Percentiles rank a stretch among this genome's conserved stretches.
These are phyloP conservation scores for Neoitamus cyanurus DNA, from an alignment of 2,888 invertebrate genomes.

Conservation along the genomic window DNA sequence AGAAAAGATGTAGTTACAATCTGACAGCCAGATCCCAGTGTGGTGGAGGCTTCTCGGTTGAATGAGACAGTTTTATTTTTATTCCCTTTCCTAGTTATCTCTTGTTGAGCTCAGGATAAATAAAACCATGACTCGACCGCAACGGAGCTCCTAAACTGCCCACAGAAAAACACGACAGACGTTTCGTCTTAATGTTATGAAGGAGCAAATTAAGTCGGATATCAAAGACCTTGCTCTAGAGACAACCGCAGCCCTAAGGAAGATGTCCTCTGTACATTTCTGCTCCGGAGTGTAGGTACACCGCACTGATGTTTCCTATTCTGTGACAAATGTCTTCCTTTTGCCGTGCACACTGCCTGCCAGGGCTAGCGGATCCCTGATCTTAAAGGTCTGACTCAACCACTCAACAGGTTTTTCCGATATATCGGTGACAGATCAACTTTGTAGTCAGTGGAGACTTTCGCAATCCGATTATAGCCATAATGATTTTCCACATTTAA, in stretches of 20 bases:
- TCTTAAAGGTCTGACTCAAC: neutral
- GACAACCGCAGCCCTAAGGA: neutral
- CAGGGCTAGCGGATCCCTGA: neutral
- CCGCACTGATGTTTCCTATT: neutral
- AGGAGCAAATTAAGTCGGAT: conserved; percentile 41
- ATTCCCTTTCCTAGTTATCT: neutral
- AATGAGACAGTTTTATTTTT: conserved; percentile 2
- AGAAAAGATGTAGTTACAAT: neutral
- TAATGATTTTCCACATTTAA: neutral
- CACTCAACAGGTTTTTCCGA: neutral
- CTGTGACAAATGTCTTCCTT: neutral
- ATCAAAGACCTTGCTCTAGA: neutral
- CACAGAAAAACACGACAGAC: conserved; percentile 7
- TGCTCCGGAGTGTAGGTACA: neutral
- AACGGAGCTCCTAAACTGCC: conserved; percentile 14
- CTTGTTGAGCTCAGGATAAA: conserved; percentile 13
- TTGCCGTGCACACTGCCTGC: neutral
- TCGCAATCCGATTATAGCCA: neutral
- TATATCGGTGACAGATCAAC: neutral
- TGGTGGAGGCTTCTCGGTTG: neutral
- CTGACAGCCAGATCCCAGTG: conserved; percentile 6
- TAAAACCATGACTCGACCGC: conserved; percentile 17
- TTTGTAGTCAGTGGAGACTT: conserved; percentile 7
- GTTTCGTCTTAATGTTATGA: conserved; percentile 33
- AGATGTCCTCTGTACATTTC: neutral